phyloP scores from a whole-genome alignment of 2,113 vertebrate species.

The Podiceps cristatus region DNA sequence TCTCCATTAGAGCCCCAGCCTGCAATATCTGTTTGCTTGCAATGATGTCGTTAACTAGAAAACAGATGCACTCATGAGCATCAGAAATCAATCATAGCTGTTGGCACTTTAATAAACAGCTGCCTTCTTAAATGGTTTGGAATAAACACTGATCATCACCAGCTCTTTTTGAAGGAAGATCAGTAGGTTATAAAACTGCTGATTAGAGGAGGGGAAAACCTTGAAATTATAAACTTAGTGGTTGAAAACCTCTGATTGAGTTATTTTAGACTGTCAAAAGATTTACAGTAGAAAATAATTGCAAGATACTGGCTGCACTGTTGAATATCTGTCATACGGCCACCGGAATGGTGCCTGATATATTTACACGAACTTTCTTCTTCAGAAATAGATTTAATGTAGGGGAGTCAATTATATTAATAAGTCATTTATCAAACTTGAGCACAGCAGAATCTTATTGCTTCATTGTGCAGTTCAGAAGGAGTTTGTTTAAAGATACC shows the following conservation, averaged over 20 bases:
- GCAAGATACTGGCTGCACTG: neutral
- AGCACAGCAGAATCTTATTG: neutral
- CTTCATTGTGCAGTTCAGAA: neutral
- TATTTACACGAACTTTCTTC: constrained; percentile 6
- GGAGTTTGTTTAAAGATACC: neutral
- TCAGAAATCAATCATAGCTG: constrained; percentile 63
- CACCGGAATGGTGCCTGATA: neutral
- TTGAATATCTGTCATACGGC: constrained; percentile 12
- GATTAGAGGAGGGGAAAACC: constrained; percentile 23
- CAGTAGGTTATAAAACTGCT: constrained; percentile 52
- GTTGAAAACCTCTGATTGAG: constrained; percentile 27
- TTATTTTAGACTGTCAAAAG: constrained; percentile 38
- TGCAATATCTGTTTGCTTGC: neutral
- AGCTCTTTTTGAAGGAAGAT: constrained; percentile 36
- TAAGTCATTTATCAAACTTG: constrained; percentile 15
- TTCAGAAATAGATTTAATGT: constrained; percentile 22
- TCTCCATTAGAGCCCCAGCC: neutral
- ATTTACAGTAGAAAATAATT: neutral
- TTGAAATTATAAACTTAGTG: constrained; percentile 25
- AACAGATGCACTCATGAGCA: constrained; percentile 48
- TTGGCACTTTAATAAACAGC: constrained; percentile 75
- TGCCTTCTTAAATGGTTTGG: constrained; percentile 66
- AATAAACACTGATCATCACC: constrained; percentile 58
- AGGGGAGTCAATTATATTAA: neutral
- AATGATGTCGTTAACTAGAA: constrained; percentile 17